phyloP scores from a whole-genome alignment of 2,113 vertebrate genomes.

The Cranoglanis bouderius region DNA sequence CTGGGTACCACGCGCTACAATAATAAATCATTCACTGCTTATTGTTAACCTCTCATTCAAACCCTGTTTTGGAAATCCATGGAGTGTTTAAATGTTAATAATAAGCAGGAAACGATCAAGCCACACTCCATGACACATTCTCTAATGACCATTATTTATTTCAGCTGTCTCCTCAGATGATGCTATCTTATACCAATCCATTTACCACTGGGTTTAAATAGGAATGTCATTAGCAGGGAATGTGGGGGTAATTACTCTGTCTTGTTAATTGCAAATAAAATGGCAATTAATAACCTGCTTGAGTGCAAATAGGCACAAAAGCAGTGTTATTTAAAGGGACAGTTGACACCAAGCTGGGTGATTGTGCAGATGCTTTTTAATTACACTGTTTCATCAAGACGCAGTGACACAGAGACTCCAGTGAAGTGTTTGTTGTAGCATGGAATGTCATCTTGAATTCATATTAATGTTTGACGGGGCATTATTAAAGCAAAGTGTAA shows the following conservation, averaged over 20 bases:
- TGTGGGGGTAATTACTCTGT: constrained; percentile 60
- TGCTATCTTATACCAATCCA: constrained; percentile 63
- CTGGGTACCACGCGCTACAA: constrained; percentile 63
- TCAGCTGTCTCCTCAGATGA: constrained; percentile 60
- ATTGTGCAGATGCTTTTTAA: constrained; percentile 39
- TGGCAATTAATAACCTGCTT: constrained; percentile 60
- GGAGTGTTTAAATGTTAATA: constrained; percentile 42
- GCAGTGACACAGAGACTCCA: constrained; percentile 20
- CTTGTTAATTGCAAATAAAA: constrained; percentile 66
- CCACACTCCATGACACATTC: constrained; percentile 56
- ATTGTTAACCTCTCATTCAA: constrained; percentile 63
- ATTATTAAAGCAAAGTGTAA: neutral
- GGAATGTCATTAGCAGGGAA: constrained; percentile 60
- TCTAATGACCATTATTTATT: constrained; percentile 76
- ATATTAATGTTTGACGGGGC: neutral
- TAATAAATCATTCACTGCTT: constrained; percentile 70
- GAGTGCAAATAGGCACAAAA: constrained; percentile 59
- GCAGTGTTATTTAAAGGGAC: constrained; percentile 43
- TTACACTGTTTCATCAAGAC: constrained; percentile 37
- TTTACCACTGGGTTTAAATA: constrained; percentile 56
- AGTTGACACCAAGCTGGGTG: constrained; percentile 37
- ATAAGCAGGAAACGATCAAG: constrained; percentile 60
- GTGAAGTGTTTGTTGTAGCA: constrained; percentile 33
- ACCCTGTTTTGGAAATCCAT: constrained; percentile 59
- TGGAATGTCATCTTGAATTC: constrained; percentile 7